Evolutionary conservation across 2,888 invertebrate species (phyloP), one percentile per base, ranked within the genome.

Genomic region (Diogma glabrata): DNA sequence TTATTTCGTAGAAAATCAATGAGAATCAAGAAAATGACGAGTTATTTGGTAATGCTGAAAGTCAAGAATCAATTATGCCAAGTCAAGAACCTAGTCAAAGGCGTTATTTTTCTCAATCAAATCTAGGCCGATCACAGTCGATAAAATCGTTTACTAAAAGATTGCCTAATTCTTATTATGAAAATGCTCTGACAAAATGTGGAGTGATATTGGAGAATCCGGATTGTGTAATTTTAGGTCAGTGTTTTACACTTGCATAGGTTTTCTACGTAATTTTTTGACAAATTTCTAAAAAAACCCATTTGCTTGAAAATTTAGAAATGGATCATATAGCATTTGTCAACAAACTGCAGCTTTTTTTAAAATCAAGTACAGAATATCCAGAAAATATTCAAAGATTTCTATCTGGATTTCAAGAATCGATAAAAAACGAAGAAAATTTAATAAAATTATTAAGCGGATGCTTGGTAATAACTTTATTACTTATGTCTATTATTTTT

Each of bases 331-430:
- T 76, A 20, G 66, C 71, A 36, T 71, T 77, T 54, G 67, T 75
- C 7, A 66, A 71, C 2, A 75, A 74, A 57, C 64, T 77, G 8
- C 70, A 71, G n/a, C 66, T 69, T 19, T 66, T 66, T 23, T 60
- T 75, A 7, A 63, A 67, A 52, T 67, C 66, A 52, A 67, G 71
- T 47, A 62, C 66, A 16, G 74, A 77, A 38, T 77, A 75, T 61
- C 75, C 77, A 0, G 68, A 74, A 40, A 77, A 76, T 60, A 64
- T 78, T n/a, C 63, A 73, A 2, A 74, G 75, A 46, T 74, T 82
- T 52, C 67, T 75, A 22, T 63, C 65, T 3, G 73, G 74, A 2
- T 66, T 79, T 12, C 69, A 70, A 47, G 65, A 66, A 19, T 66
- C 70, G 2, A 65, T 72, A 33, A 58, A 65, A 40, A 60, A 67